Base-by-base conservation (phyloP, 2,888 invertebrate species). In the Petrophora chlorosata region DNA sequence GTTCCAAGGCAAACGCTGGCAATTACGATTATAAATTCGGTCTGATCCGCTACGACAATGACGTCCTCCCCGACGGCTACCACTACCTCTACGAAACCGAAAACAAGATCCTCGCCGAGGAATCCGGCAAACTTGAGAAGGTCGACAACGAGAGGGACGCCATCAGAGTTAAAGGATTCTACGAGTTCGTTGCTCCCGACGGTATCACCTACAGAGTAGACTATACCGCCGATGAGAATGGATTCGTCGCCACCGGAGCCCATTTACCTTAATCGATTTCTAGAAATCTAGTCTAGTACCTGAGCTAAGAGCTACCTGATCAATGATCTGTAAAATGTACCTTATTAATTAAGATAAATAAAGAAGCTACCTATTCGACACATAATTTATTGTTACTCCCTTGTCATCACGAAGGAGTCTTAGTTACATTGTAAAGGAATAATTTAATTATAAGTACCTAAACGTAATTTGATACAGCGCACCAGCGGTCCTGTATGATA, bases 11-110 rank as follows among this genome's bases (percentile, higher is more conserved):
- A 35, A 49, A 50, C 38, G 47, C 49, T 26, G 63, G 65, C 10
- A 59, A 68, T 58, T 88, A 84, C 61, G 72, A 88, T 14, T 86
- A 89, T 73, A 79, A 84, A 58, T 82, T 75, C 55, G 84, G 87
- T 17, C 84, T 89, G 63, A 82, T 90, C 56, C 87, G 89, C 22
- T 82, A 85, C 61, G 88, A 89, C 28, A 70, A 63, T 8, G 83
- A 89, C 0, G 57, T 82, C 5, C 17, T 40, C 0, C 71, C 80
- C 12, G 88, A 89, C 1, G 87, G 89, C 14, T 90, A 90, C 71
- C 89, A 86, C 64, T 90, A 85, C 65, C 72, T 87, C 9, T 90
- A 88, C 51, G 88, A 90, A 63, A 90, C 90, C n/a, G 85, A 88
- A 53, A 90, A 90, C 74, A 89, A 82, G 50, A 90, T 90, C 54